Conservation (phyloP, 2,888 invertebrate genomes). For the Incurvaria masculella region DNA sequence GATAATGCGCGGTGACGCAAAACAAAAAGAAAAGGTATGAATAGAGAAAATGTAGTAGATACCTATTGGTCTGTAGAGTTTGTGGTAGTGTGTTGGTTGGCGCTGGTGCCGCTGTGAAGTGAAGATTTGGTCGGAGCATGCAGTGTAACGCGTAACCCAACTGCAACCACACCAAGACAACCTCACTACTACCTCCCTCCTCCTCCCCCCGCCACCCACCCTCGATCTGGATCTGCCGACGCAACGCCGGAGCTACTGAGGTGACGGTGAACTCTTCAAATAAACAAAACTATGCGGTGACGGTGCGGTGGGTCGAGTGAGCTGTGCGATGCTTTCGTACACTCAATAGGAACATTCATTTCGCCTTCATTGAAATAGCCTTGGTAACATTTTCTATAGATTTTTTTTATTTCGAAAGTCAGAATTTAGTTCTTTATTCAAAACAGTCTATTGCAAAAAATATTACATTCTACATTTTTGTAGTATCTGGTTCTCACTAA, state of each 20-base stretch:
- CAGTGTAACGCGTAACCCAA: conserved; percentile 87
- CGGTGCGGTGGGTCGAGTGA: not conserved
- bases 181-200: conserved; percentile 32
- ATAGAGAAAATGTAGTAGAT: conserved; percentile 26
- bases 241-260: not conserved
- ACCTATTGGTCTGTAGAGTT: conserved; percentile 57
- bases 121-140: conserved; percentile 73
- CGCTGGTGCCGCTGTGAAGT: conserved; percentile 56
- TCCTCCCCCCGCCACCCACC: conserved; percentile 1
- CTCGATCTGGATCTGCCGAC: not conserved
- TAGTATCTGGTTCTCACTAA: no score
- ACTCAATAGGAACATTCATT: not conserved
- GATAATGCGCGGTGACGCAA: conserved; percentile 34
- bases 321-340: not conserved
- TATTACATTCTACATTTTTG: no score
- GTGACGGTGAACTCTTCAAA: not conserved
- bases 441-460: no score
- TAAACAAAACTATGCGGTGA: not conserved
- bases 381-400: no score
- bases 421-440: no score
- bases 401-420: no score
- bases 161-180: conserved; percentile 73
- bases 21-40: conserved; percentile 50
- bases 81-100: conserved; percentile 54
- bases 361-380: not conserved